A percentile compares a stretch with the other conserved stretches of the same genome.
phyloP scores from a whole-genome alignment of 2,888 invertebrate genomes.

The Masnerella sp. region DNA sequence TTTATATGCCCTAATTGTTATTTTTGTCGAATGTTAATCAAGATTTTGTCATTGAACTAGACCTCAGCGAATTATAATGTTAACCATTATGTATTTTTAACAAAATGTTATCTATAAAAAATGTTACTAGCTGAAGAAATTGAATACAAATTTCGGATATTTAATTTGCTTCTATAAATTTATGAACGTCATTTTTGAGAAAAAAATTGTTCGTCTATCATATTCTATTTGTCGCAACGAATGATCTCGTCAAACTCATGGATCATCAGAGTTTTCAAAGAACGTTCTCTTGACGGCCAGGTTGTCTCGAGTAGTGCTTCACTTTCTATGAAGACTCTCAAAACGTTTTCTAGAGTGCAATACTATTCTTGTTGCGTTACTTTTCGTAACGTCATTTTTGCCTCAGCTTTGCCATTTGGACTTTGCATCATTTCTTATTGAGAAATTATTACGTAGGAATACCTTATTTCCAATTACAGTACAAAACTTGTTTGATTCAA shows the following conservation, averaged over 20 bases:
- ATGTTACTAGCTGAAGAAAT: no score
- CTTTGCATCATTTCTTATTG: no score
- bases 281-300: constrained; percentile 21
- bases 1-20: not conserved
- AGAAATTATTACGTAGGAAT: no score
- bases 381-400: not conserved
- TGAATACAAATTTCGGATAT: no score
- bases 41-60: not conserved
- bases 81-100: no score
- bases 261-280: constrained; percentile 27
- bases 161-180: constrained; percentile 15
- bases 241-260: constrained; percentile 10
- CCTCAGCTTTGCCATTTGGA: no score
- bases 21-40: not conserved
- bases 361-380: not conserved
- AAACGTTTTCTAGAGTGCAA: constrained; percentile 1
- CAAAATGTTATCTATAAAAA: no score
- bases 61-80: no score
- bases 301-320: constrained; percentile 29
- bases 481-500: no score
- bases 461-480: no score
- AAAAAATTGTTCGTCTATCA: not conserved
- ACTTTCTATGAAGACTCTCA: constrained; percentile 22
- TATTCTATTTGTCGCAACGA: constrained; percentile 10
- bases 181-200: no score